These are phyloP conservation scores for Drosophila chauvacae DNA, from an alignment of 1,140 invertebrate species.

Conservation along the genomic window DNA sequence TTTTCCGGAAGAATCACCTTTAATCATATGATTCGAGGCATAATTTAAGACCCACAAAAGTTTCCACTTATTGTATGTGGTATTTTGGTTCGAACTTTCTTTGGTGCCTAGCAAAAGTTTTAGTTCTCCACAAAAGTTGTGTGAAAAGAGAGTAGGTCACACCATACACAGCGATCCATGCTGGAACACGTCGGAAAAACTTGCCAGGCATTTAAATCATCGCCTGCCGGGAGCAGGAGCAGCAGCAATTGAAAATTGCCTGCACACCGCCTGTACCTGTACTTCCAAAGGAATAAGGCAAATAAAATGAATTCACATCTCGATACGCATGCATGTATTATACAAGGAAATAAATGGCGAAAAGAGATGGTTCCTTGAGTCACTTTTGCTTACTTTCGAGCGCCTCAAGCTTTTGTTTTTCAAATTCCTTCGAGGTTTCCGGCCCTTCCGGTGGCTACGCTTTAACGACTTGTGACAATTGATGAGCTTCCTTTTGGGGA, in stretches of 20 bases:
- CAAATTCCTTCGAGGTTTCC: not conserved
- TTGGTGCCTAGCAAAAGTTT: conserved; percentile 25
- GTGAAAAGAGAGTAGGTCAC: conserved; percentile 10
- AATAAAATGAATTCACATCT: conserved; percentile 48
- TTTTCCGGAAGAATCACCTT: conserved; percentile 19
- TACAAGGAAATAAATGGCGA: conserved; percentile 25
- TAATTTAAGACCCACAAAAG: conserved; percentile 15
- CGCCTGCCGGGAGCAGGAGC: conserved; percentile 57
- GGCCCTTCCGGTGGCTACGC: conserved; percentile 2
- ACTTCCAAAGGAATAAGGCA: conserved; percentile 11
- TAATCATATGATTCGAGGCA: conserved; percentile 28
- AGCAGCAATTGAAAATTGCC: conserved; percentile 44
- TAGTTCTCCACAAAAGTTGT: conserved; percentile 35
- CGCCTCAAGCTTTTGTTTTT: conserved; percentile 18
- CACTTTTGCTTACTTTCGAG: conserved; percentile 6
- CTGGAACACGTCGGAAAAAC: conserved; percentile 17
- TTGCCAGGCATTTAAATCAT: conserved; percentile 68
- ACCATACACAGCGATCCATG: too few species aligned
- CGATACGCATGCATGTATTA: conserved; percentile 11
- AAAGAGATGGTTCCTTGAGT: conserved; percentile 24
- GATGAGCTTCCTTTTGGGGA: not conserved
- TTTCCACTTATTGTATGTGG: conserved; percentile 32
- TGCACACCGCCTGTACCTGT: conserved; percentile 32
- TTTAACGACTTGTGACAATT: conserved; percentile 14
- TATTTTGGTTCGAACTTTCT: conserved; percentile 21